Conservation (phyloP, 2,113 vertebrate species). For the Pao palembangensis region DNA sequence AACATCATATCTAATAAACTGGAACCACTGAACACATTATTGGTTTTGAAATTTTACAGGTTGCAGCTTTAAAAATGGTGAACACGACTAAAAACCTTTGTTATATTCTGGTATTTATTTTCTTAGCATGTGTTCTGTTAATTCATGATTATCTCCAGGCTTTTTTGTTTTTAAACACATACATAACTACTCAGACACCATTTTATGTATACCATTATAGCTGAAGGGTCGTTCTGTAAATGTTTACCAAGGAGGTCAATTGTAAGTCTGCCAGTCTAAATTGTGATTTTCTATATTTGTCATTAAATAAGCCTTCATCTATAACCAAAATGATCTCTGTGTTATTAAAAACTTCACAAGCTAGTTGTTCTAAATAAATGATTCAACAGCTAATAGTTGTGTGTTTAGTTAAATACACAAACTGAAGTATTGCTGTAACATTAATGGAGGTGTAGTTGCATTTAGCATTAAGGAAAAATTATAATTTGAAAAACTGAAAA, state of each 20-base stretch:
- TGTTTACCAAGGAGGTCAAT: conserved; percentile 43
- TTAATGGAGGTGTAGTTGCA: no score
- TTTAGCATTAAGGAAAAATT: no score
- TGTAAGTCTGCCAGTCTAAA: conserved; percentile 33
- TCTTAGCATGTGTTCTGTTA: conserved; percentile 61
- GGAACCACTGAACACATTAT: no score
- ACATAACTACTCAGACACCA: not conserved
- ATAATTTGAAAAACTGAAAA: no score
- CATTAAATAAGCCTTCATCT: conserved; percentile 56
- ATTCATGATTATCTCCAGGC: conserved; percentile 48
- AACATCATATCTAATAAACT: no score
- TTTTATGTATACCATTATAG: no score
- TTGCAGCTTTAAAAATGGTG: conserved; percentile 6
- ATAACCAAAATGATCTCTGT: no score
- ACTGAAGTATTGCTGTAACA: no score
- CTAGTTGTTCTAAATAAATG: no score
- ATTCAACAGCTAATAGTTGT: no score
- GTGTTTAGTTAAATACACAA: no score
- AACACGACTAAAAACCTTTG: conserved; percentile 48
- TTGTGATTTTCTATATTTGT: conserved; percentile 57
- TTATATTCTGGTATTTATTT: conserved; percentile 65
- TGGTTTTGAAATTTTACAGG: not conserved
- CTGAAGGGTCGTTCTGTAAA: conserved; percentile 41
- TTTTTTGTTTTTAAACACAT: conserved; percentile 20
- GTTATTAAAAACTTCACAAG: no score